Conservation (phyloP, 2,797 vertebrate species). For the Rhynchonycteris naso region DNA sequence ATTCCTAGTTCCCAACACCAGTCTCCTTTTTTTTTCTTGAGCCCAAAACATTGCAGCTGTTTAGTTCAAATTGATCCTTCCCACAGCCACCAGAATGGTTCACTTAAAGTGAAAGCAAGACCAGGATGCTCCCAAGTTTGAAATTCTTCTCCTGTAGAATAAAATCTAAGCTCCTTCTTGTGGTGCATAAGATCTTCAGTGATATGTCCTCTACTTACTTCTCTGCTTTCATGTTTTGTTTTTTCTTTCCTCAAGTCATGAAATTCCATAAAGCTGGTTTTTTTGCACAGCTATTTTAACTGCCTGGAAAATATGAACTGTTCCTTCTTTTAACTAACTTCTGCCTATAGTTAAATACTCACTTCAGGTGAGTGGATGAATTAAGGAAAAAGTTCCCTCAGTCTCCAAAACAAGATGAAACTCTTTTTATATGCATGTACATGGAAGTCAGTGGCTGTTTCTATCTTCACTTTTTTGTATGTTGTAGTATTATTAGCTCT, state of each 20-base stretch:
- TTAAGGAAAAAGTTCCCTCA: not conserved
- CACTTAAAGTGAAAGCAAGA: slow-evolving; percentile 28
- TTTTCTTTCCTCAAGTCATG: not conserved
- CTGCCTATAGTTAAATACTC: not conserved
- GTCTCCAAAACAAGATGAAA: not conserved
- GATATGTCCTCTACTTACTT: not conserved
- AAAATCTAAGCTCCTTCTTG: not conserved
- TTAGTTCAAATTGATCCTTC: slow-evolving; percentile 35
- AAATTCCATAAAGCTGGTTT: not conserved
- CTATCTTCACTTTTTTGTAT: not conserved
- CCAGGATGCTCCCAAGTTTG: not conserved
- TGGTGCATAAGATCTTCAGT: not conserved
- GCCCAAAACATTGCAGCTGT: slow-evolving; percentile 35
- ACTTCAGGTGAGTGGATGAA: not conserved
- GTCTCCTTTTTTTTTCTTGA: slow-evolving; percentile 34
- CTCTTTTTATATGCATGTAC: not conserved
- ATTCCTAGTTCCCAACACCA: slow-evolving; percentile 48
- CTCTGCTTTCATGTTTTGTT: not conserved
- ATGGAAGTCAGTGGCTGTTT: slow-evolving; percentile 24
- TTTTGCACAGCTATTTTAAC: not conserved
- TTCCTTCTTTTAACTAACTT: not conserved
- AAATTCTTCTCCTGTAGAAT: not conserved
- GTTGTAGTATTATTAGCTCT: not conserved
- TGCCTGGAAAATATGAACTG: slow-evolving; percentile 18
- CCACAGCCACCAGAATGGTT: not conserved